Base-by-base conservation (phyloP, 2,888 invertebrate species). In the Papilio protenor region DNA sequence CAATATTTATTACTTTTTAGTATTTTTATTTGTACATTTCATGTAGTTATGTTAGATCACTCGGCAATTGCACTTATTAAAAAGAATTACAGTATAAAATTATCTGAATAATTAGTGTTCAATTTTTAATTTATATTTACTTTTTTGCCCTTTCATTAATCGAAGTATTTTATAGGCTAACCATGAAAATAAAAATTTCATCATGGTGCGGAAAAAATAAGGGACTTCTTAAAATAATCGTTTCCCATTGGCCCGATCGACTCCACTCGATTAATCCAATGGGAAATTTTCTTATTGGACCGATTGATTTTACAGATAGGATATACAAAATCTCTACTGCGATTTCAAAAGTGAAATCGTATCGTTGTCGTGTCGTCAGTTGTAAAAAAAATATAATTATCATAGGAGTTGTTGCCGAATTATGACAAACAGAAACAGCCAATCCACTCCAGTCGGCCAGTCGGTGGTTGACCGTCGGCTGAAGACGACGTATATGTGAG, bases 351-450 rank as follows among this genome's bases (percentile, higher is more conserved):
- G 18, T n/a, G 40, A 59, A 59, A 59, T 47, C 21, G 40, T 21
- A 72, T 73, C 77, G 69, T 57, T 14, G 16, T 73, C 78, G 80
- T 79, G 55, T 77, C 79, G 78, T 71, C 40, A n/a, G 16, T 14
- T 57, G 11, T 72, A 71, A 77, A 76, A 61, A 33, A 40, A 47
- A 72, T 74, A 77, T 72, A 52, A 77, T 79, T 73, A 59, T 77
- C 52, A 66, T 77, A 47, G 73, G 73, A 74, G 70, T 74, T 75
- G 16, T 61, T 77, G 74, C 76, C 77, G 78, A 78, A 70, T 73
- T 80, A 80, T 82, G 81, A 82, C 79, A 81, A 81, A 79, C 80
- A 81, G 79, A 57, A 57, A 21, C 57, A 57, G n/a, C 66, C 57
- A 57, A 57, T 8, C 64, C 14, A 55, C 23, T 16, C n/a, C 21